phyloP scores from a whole-genome alignment of 2,888 invertebrate species.

The Boloria selene region DNA sequence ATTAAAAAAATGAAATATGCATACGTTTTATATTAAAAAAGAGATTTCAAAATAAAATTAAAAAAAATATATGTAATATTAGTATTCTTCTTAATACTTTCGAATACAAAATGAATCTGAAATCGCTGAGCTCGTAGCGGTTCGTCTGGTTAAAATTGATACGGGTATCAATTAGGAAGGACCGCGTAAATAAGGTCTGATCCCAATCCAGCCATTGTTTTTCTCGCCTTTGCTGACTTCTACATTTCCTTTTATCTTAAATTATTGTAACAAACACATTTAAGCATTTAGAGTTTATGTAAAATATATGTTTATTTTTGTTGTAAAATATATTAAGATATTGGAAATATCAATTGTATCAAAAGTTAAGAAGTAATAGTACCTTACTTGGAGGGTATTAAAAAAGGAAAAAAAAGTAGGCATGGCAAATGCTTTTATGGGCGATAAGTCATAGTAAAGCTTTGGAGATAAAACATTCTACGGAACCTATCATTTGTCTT shows the following conservation, averaged over 20 bases:
- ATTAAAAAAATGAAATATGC: too few relatives aligned
- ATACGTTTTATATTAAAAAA: too few relatives aligned
- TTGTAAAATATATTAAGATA: background rate
- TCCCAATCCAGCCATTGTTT: constrained; percentile 52
- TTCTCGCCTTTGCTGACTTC: constrained; percentile 44
- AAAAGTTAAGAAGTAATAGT: too few relatives aligned
- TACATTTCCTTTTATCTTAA: constrained; percentile 19
- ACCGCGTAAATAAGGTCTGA: constrained; percentile 66
- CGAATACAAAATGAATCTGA: background rate
- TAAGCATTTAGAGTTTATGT: background rate
- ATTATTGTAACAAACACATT: background rate
- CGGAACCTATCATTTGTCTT: too few relatives aligned
- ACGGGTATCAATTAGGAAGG: constrained; percentile 69
- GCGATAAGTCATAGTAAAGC: too few relatives aligned
- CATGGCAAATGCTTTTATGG: too few relatives aligned
- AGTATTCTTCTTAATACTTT: background rate
- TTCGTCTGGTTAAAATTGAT: constrained; percentile 28
- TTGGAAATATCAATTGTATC: background rate
- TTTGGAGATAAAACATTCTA: too few relatives aligned
- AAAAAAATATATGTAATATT: too few relatives aligned
- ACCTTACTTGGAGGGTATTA: too few relatives aligned
- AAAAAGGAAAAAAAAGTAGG: too few relatives aligned
- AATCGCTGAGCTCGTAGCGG: constrained; percentile 13
- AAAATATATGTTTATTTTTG: background rate
- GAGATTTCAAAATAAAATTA: too few relatives aligned